A percentile compares a stretch with the other conserved stretches of the same genome.
Conservation (phyloP, 2,797 vertebrate genomes). For the Takifugu ocellatus region DNA sequence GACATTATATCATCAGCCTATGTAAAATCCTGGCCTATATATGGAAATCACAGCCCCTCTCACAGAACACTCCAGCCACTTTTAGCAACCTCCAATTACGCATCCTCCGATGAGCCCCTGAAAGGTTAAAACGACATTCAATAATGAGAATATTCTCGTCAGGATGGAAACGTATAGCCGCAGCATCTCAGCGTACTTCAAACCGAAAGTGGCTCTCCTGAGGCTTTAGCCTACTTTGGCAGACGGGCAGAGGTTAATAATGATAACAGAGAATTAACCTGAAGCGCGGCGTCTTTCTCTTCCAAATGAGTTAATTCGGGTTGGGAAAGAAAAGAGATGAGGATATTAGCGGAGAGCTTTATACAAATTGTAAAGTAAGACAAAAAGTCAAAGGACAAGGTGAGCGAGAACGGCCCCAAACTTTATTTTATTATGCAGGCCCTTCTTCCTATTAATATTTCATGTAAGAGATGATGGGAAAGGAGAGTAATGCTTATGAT, state of each 20-base stretch:
- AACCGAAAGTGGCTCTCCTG: constrained; percentile 39
- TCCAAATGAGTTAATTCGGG: constrained; percentile 37
- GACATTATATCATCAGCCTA: constrained; percentile 46
- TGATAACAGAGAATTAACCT: constrained; percentile 54
- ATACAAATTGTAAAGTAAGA: constrained; percentile 5
- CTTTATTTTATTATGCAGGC: constrained; percentile 14
- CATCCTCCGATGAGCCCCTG: constrained; percentile 32
- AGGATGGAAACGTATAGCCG: constrained; percentile 42
- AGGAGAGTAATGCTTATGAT: too few relatives aligned
- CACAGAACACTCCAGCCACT: constrained; percentile 27
- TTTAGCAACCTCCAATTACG: constrained; percentile 55
- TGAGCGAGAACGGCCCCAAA: constrained; percentile 15
- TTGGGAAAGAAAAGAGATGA: constrained; percentile 23
- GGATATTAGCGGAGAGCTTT: constrained; percentile 8
- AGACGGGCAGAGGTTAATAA: constrained; percentile 62
- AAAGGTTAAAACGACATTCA: constrained; percentile 46
- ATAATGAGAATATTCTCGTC: constrained; percentile 40
- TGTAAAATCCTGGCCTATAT: constrained; percentile 44
- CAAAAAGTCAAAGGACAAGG: constrained; percentile 25
- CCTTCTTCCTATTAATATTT: neutral
- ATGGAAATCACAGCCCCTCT: constrained; percentile 44
- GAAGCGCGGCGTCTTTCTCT: constrained; percentile 21
- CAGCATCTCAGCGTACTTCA: constrained; percentile 20
- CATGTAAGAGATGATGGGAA: too few relatives aligned
- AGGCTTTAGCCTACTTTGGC: constrained; percentile 56